These are phyloP conservation scores for Rachycentron canadum DNA, from an alignment of 2,797 vertebrate genomes.

Conservation along the genomic window DNA sequence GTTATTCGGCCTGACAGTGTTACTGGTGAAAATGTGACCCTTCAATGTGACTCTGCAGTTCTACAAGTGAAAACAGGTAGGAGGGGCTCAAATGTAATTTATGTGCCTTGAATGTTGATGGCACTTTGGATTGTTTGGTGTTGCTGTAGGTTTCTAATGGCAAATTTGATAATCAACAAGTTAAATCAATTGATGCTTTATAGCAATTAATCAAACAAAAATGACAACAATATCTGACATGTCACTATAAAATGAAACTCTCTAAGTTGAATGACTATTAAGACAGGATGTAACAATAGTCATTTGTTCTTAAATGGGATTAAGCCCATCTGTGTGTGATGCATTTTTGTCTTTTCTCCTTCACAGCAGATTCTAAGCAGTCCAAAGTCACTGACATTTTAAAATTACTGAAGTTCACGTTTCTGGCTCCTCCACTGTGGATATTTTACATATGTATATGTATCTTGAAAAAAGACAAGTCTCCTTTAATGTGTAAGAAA, in stretches of 20 bases:
- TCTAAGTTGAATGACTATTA: too few relatives aligned
- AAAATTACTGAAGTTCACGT: conserved; percentile 17
- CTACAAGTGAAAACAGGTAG: conserved; percentile 44
- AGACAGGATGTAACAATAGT: too few relatives aligned
- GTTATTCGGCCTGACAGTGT: conserved; percentile 30
- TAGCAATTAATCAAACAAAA: too few relatives aligned
- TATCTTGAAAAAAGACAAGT: conserved; percentile 30
- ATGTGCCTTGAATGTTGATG: too few relatives aligned
- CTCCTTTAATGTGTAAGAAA: not conserved
- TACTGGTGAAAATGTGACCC: not conserved
- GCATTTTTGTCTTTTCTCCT: not conserved
- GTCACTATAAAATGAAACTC: too few relatives aligned
- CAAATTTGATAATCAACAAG: not conserved
- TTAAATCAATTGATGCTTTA: not conserved
- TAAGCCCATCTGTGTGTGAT: too few relatives aligned
- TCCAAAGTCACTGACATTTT: not conserved
- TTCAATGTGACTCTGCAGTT: conserved; percentile 27
- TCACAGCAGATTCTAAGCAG: not conserved
- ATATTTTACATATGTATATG: conserved; percentile 30
- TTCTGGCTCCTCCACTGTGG: conserved; percentile 36
- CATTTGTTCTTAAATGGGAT: too few relatives aligned
- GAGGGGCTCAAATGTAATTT: not conserved
- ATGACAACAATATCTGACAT: too few relatives aligned
- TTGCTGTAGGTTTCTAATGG: not conserved
- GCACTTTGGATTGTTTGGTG: not conserved